phyloP scores from a whole-genome alignment of 2,888 invertebrate species.

The Vanessa cardui region DNA sequence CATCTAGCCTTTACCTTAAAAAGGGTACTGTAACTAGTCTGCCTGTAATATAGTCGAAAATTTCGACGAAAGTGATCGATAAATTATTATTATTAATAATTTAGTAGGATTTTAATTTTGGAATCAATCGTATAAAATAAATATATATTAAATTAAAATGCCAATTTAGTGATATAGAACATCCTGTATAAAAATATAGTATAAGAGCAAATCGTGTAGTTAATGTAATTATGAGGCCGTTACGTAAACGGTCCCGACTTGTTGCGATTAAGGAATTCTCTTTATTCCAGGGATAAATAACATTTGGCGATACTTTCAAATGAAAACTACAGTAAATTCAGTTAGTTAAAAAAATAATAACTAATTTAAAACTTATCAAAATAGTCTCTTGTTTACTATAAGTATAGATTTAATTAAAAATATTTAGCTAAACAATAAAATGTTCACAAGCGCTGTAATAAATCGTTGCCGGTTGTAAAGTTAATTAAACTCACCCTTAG shows the following conservation, averaged over 20 bases:
- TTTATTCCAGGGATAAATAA: conserved; percentile 57
- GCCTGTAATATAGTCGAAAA: too few species aligned
- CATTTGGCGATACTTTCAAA: conserved; percentile 47
- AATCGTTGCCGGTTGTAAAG: conserved; percentile 76
- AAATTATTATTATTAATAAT: too few species aligned
- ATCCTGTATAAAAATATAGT: conserved; percentile 54
- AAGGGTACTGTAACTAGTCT: too few species aligned
- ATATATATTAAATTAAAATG: neutral
- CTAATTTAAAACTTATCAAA: too few species aligned
- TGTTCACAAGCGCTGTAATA: conserved; percentile 60
- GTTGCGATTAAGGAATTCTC: conserved; percentile 77
- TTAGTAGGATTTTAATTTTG: too few species aligned
- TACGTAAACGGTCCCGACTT: conserved; percentile 78
- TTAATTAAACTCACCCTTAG: conserved; percentile 77
- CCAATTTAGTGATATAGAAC: conserved; percentile 34
- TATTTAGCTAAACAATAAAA: conserved; percentile 40
- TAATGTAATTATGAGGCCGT: conserved; percentile 82
- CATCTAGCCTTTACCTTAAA: too few species aligned
- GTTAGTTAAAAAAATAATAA: too few species aligned
- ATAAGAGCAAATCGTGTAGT: conserved; percentile 75
- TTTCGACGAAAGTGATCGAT: too few species aligned
- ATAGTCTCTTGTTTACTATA: too few species aligned
- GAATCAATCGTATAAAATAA: too few species aligned
- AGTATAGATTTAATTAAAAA: neutral
- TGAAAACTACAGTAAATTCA: too few species aligned